Conservation (phyloP, 1,140 invertebrate genomes). For the Leptinotarsa defecta region DNA sequence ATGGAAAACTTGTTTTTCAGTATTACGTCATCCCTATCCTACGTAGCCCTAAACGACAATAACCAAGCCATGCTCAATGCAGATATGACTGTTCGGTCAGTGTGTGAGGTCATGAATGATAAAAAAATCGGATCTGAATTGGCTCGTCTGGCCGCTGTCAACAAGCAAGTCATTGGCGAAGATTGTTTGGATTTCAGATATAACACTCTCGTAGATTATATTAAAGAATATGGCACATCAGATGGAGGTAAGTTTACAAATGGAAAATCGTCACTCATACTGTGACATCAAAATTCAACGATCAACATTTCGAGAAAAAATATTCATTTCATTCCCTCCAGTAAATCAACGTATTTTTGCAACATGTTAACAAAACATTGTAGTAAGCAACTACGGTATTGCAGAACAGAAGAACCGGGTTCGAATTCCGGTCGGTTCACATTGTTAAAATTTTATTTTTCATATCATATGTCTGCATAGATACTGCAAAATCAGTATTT, state of each 20-base stretch:
- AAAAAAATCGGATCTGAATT: slow-evolving; percentile 64
- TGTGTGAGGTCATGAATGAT: slow-evolving; percentile 77
- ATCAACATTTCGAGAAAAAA: too few relatives aligned
- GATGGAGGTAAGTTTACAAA: slow-evolving; percentile 63
- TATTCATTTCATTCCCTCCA: too few relatives aligned
- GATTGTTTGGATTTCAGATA: slow-evolving; percentile 86
- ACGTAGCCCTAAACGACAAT: slow-evolving; percentile 92
- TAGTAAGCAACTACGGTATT: too few relatives aligned
- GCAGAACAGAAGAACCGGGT: too few relatives aligned
- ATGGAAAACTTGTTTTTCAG: slow-evolving; percentile 79
- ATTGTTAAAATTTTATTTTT: too few relatives aligned
- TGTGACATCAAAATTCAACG: too few relatives aligned
- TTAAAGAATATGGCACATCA: slow-evolving; percentile 66
- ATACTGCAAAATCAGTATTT: too few relatives aligned
- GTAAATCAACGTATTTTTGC: too few relatives aligned
- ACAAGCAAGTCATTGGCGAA: slow-evolving; percentile 66
- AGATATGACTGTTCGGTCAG: slow-evolving; percentile 78
- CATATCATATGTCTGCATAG: too few relatives aligned
- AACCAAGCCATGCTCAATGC: slow-evolving; percentile 75
- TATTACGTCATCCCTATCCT: slow-evolving; percentile 80
- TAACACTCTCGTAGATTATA: slow-evolving; percentile 75
- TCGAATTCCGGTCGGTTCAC: too few relatives aligned
- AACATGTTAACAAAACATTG: too few relatives aligned
- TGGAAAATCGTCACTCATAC: slow-evolving; percentile 28
- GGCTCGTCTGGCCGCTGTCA: slow-evolving; percentile 74